Base-by-base conservation (phyloP, 2,113 vertebrate species). In the Mormyrus lacerda region DNA sequence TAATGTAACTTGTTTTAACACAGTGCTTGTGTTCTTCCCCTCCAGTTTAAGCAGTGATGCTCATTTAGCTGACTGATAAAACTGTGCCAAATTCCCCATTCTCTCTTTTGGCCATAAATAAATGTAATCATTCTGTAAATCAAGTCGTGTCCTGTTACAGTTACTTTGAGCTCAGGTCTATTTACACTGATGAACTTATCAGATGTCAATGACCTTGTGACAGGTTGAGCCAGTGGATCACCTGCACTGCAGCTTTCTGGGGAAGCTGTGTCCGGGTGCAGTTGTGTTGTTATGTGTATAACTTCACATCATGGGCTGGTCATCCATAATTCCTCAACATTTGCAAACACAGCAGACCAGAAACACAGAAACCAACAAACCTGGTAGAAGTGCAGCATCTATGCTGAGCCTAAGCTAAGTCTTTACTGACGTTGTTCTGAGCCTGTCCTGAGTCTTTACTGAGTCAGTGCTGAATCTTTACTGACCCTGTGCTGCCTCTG, bases 1-100 rank as follows among this genome's bases (percentile, higher is more conserved):
- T 95, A 96, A 96, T 96, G 94, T 95, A 95, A 95, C 95, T 96
- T 95, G 94, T 96, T 94, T 95, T 96, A 96, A 96, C 95, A 96
- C 91, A 93, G 94, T 87, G 91, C 94, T 94, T 92, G 93, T 93
- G 92, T 91, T 95, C 93, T 94, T 94, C 93, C 93, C 90, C 92
- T 91, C 91, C 93, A 95, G 94, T 93, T 92, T 93, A 91, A 93
- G 92, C 94, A 93, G 93, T 92, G 92, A 79, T 88, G 79, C 82
- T 85, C 55, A 94, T 94, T 95, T 94, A 93, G 92, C 91, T 92
- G 93, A 93, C 93, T 90, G n/a, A 92, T 91, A 91, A 92, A 94
- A 93, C 87, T 44, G 89, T 90, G 91, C 93, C 92, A 91, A 92
- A 95, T 94, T 93, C 61, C 84, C 58, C 51, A 45, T 76, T 87